Evolutionary conservation across 2,113 vertebrate genomes (phyloP).

Genomic region (Catharus minimus): DNA sequence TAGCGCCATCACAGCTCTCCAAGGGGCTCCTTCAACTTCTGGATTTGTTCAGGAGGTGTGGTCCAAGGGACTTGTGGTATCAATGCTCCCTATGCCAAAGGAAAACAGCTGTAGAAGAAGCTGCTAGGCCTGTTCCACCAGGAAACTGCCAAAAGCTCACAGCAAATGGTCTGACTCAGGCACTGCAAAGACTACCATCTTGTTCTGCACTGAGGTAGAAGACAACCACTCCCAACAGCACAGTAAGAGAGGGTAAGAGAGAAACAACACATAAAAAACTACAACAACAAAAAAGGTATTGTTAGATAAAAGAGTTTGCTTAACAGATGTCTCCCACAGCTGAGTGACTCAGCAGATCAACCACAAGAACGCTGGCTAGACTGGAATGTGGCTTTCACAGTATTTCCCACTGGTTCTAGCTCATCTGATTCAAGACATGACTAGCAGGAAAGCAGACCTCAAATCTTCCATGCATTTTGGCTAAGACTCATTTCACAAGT

Average conservation of each 20-base stretch:
- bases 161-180: neutral
- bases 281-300: neutral
- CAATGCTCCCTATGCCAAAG: neutral
- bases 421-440: neutral
- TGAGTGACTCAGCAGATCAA: neutral
- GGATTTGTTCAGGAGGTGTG: neutral
- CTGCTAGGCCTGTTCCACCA: neutral
- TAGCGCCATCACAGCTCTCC: neutral
- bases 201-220: neutral
- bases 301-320: neutral
- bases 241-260: neutral
- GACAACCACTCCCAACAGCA: neutral
- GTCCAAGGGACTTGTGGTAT: neutral
- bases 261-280: neutral
- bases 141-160: neutral
- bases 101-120: neutral
- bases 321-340: neutral
- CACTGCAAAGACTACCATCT: neutral
- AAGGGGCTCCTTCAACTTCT: neutral
- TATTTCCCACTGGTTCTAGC: neutral
- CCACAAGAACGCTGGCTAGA: neutral
- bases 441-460: neutral
- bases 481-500: neutral
- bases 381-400: neutral
- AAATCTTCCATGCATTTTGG: neutral